Conservation (phyloP, 2,888 invertebrate genomes). For the Hololepta plana region DNA sequence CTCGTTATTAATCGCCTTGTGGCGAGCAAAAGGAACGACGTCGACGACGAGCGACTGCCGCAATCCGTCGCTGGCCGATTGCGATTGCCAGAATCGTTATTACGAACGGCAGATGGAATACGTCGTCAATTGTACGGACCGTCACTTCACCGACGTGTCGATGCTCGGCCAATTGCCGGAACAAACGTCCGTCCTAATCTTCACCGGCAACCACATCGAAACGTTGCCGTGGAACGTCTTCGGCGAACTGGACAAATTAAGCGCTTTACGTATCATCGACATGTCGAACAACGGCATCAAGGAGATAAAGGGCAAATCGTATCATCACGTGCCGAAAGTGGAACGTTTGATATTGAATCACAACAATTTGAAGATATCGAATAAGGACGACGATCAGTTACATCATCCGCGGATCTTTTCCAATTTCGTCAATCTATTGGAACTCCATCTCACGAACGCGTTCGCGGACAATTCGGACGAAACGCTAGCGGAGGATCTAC, state of each 20-base stretch:
- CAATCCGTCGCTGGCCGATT: too few relatives aligned
- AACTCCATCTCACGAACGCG: conserved; percentile 54
- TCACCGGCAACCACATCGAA: conserved; percentile 47
- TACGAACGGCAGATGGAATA: conserved; percentile 28
- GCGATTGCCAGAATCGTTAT: too few relatives aligned
- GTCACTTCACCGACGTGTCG: conserved; percentile 36
- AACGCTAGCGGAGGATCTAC: conserved; percentile 43
- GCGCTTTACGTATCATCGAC: conserved; percentile 43
- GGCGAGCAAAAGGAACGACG: too few relatives aligned
- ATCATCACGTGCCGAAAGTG: conserved; percentile 53
- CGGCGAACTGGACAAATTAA: conserved; percentile 39
- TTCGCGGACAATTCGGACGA: conserved; percentile 46
- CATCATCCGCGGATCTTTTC: conserved; percentile 52
- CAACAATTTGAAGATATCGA: conserved; percentile 45
- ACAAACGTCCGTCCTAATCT: conserved; percentile 49
- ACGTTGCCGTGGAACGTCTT: conserved; percentile 53
- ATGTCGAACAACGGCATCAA: conserved; percentile 55
- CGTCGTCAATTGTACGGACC: conserved; percentile 53
- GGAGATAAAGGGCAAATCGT: conserved; percentile 54
- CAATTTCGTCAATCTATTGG: conserved; percentile 47
- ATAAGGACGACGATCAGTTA: conserved; percentile 31
- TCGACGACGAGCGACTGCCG: too few relatives aligned
- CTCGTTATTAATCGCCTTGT: too few relatives aligned
- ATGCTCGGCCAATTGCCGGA: conserved; percentile 43
- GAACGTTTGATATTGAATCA: conserved; percentile 50